These are phyloP conservation scores for Argynnis bischoffii DNA, from an alignment of 2,888 invertebrate genomes.

Conservation along the genomic window DNA sequence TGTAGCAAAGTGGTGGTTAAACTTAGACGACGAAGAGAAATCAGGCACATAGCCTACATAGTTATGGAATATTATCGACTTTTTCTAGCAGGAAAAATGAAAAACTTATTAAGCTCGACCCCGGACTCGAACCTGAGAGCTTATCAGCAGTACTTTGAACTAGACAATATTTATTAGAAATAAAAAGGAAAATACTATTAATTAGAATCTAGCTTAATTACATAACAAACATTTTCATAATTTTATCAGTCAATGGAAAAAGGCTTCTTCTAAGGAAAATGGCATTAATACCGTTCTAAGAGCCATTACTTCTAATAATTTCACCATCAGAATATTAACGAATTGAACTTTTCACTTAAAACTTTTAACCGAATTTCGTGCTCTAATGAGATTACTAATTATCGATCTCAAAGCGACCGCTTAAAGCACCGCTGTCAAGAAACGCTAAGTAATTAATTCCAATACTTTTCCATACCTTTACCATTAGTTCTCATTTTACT, in stretches of 20 bases:
- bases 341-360: slow-evolving; percentile 47
- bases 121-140: too few relatives aligned
- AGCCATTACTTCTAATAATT: slow-evolving; percentile 38
- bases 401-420: slow-evolving; percentile 44
- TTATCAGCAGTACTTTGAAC: too few relatives aligned
- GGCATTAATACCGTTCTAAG: slow-evolving; percentile 41
- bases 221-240: not conserved
- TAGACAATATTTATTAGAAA: too few relatives aligned
- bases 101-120: too few relatives aligned
- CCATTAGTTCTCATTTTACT: not conserved
- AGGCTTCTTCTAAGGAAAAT: slow-evolving; percentile 1
- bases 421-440: slow-evolving; percentile 43
- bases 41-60: too few relatives aligned
- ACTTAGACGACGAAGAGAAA: too few relatives aligned
- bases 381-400: slow-evolving; percentile 49
- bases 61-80: too few relatives aligned
- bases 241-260: slow-evolving; percentile 6
- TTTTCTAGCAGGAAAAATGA: too few relatives aligned
- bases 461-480: slow-evolving; percentile 41
- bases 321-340: slow-evolving; percentile 37
- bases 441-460: slow-evolving; percentile 47
- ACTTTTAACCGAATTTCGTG: slow-evolving; percentile 42
- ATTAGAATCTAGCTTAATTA: not conserved
- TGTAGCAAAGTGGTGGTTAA: too few relatives aligned
- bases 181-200: not conserved